Percentiles rank a stretch among this genome's conserved stretches.
Conservation (phyloP, 1,140 invertebrate species). For the Trypoxylus dichotomus region DNA sequence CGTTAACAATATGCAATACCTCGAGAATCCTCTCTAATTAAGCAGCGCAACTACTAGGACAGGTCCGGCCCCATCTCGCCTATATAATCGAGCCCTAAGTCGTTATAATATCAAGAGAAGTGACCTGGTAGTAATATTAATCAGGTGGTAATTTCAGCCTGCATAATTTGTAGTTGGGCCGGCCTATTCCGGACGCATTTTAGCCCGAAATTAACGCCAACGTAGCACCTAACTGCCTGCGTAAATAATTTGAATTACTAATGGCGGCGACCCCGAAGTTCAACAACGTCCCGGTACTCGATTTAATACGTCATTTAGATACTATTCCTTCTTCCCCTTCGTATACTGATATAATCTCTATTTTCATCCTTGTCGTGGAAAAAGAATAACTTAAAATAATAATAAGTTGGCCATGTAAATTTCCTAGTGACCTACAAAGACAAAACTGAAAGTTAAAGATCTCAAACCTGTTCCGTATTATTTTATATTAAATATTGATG, state of each 20-base stretch:
- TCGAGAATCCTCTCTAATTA: neutral
- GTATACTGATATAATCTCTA: too few species aligned
- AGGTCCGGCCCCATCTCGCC: neutral
- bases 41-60: neutral
- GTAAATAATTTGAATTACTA: slow-evolving; percentile 8
- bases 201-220: neutral
- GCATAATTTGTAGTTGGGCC: neutral
- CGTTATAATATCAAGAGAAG: neutral
- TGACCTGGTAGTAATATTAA: slow-evolving; percentile 3
- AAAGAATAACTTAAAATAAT: too few species aligned
- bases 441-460: too few species aligned
- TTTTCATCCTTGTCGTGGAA: too few species aligned
- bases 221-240: neutral
- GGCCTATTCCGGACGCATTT: neutral
- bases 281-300: neutral
- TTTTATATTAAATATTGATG: too few species aligned
- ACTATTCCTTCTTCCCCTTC: neutral
- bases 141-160: slow-evolving; percentile 1
- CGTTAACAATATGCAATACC: neutral
- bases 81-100: neutral
- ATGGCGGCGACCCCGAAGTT: neutral
- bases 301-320: neutral
- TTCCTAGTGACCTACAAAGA: too few species aligned
- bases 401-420: too few species aligned
- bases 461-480: too few species aligned